Evolutionary conservation across 2,113 vertebrate genomes (phyloP).

Genomic region (Elephas maximus): DNA sequence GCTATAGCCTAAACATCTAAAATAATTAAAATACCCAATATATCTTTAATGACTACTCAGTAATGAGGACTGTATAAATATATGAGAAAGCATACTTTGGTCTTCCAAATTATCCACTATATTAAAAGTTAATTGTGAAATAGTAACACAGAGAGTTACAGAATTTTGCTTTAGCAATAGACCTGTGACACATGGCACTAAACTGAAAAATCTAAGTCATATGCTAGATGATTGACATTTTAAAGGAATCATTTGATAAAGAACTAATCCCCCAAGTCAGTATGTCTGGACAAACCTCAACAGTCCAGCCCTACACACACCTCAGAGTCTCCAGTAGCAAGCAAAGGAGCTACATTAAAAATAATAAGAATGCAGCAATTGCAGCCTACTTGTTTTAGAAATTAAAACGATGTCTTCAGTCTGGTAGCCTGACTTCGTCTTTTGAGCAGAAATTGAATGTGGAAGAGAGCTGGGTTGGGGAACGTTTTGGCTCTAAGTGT

Average conservation of each 20-base stretch:
- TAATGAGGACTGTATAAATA: conserved; percentile 56
- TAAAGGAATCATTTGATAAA: background rate
- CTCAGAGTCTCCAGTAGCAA: background rate
- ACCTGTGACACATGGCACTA: background rate
- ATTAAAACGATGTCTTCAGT: background rate
- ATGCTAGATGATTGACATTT: background rate
- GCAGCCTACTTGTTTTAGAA: conserved; percentile 10
- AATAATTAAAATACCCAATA: conserved; percentile 70
- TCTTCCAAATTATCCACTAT: conserved; percentile 40
- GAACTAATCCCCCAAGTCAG: background rate
- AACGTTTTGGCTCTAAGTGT: conserved; percentile 34
- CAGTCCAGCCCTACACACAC: background rate
- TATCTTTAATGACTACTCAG: conserved; percentile 26
- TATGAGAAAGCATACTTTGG: background rate
- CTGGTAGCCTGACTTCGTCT: background rate
- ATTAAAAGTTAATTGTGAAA: conserved; percentile 40
- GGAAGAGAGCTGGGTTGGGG: background rate
- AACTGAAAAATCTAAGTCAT: background rate
- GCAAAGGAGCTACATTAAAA: background rate
- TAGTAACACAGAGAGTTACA: background rate
- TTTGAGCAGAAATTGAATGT: background rate
- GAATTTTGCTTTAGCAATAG: conserved; percentile 5
- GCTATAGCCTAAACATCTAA: conserved; percentile 57
- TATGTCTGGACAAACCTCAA: background rate
- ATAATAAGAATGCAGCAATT: background rate